phyloP scores from a whole-genome alignment of 2,888 invertebrate species.

The Orthosia gracilis region DNA sequence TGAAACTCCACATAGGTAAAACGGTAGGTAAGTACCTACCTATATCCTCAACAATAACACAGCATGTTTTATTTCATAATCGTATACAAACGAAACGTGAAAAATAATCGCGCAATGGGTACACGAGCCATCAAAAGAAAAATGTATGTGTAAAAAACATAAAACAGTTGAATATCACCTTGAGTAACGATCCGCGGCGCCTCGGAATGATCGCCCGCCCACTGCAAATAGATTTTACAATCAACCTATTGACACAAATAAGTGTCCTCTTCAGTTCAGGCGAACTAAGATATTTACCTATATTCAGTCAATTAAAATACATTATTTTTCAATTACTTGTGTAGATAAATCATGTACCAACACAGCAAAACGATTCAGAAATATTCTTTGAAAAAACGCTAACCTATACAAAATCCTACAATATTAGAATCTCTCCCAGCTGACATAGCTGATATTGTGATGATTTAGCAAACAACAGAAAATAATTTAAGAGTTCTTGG shows the following conservation, averaged over 20 bases:
- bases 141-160: constrained; percentile 59
- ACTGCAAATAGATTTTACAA: constrained; percentile 71
- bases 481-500: constrained; percentile 29
- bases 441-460: constrained; percentile 42
- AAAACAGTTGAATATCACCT: constrained; percentile 66
- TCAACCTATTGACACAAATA: constrained; percentile 77
- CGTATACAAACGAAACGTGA: constrained; percentile 21
- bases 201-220: constrained; percentile 68
- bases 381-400: neutral
- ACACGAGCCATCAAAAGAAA: constrained; percentile 38
- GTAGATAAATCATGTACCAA: neutral
- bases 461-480: constrained; percentile 31
- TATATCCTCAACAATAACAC: constrained; percentile 14
- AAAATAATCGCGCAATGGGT: constrained; percentile 36
- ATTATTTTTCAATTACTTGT: constrained; percentile 23
- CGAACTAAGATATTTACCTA: constrained; percentile 36
- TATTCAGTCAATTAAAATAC: constrained; percentile 32
- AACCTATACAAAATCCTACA: constrained; percentile 1
- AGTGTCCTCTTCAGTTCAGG: constrained; percentile 48
- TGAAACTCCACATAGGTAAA: neutral
- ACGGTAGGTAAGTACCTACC: neutral
- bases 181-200: constrained; percentile 67
- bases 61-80: constrained; percentile 30
- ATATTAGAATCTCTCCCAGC: neutral
- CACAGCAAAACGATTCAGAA: constrained; percentile 2